These are phyloP conservation scores for Epicampocera succincta DNA, from an alignment of 2,888 invertebrate species.

Conservation along the genomic window DNA sequence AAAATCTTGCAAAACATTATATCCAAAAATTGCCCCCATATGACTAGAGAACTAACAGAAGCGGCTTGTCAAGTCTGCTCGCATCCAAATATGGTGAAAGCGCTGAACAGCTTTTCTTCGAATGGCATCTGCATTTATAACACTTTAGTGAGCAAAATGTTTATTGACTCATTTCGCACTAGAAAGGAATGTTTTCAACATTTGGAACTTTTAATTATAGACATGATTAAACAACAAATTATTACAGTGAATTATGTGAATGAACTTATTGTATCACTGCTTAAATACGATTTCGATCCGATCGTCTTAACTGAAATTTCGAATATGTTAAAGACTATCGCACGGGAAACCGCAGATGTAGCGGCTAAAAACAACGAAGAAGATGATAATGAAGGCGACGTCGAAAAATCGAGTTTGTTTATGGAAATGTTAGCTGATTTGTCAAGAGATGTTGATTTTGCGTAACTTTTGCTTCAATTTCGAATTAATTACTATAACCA, in stretches of 20 bases:
- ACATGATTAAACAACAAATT: constrained; percentile 83
- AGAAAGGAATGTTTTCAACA: constrained; percentile 80
- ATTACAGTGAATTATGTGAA: constrained; percentile 85
- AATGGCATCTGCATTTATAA: constrained; percentile 71
- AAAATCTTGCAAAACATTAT: constrained; percentile 78
- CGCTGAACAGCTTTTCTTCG: constrained; percentile 9
- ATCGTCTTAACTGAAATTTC: constrained; percentile 75
- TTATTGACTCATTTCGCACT: constrained; percentile 73
- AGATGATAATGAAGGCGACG: constrained; percentile 69
- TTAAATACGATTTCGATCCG: constrained; percentile 86
- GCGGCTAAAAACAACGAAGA: constrained; percentile 1
- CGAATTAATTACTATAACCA: background rate
- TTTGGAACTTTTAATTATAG: constrained; percentile 81
- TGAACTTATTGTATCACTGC: constrained; percentile 86
- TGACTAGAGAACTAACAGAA: constrained; percentile 73
- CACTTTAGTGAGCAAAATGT: constrained; percentile 74
- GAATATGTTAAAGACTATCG: constrained; percentile 73
- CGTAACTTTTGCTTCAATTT: constrained; percentile 69
- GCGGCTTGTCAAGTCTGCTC: constrained; percentile 72
- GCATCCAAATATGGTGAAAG: constrained; percentile 57
- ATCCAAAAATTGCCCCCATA: constrained; percentile 71
- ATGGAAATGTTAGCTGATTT: constrained; percentile 81
- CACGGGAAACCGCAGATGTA: constrained; percentile 59
- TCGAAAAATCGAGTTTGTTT: constrained; percentile 79
- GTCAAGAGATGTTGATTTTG: constrained; percentile 79